These are phyloP conservation scores for Pharmacophagus antenor DNA, from an alignment of 2,888 invertebrate species.

Conservation along the genomic window DNA sequence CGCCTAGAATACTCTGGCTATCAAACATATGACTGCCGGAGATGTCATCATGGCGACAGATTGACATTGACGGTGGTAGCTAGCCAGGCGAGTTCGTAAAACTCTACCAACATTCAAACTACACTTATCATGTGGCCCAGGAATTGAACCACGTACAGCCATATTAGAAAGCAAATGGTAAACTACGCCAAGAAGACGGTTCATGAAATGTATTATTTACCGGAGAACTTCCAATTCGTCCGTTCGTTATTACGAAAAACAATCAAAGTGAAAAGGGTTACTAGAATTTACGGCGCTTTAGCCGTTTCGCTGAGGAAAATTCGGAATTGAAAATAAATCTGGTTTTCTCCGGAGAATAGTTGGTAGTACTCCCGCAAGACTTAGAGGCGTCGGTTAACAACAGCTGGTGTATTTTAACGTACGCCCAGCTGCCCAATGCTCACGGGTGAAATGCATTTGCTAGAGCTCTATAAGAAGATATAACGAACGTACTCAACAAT, in stretches of 20 bases:
- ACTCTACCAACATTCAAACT: no score
- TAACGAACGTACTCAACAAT: conserved; percentile 13
- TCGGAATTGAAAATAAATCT: conserved; percentile 28
- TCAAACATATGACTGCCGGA: no score
- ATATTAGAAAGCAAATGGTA: no score
- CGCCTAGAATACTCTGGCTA: no score
- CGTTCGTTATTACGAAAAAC: background rate
- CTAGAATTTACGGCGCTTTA: conserved; percentile 5
- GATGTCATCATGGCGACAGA: no score
- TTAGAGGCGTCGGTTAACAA: conserved; percentile 20
- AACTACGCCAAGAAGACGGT: background rate
- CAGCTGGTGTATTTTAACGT: conserved; percentile 24
- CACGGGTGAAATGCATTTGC: conserved; percentile 19
- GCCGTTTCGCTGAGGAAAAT: conserved; percentile 12
- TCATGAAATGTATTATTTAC: background rate
- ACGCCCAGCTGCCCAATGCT: background rate
- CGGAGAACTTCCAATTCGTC: background rate
- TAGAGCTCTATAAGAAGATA: conserved; percentile 12
- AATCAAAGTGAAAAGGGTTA: conserved; percentile 1
- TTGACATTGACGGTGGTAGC: no score
- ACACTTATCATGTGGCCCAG: no score
- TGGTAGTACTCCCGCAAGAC: conserved; percentile 18
- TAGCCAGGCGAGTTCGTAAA: no score
- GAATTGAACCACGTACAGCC: no score
- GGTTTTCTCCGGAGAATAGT: conserved; percentile 22